These are phyloP conservation scores for Poecilia velifera DNA, from an alignment of 2,797 vertebrate species.

Conservation along the genomic window DNA sequence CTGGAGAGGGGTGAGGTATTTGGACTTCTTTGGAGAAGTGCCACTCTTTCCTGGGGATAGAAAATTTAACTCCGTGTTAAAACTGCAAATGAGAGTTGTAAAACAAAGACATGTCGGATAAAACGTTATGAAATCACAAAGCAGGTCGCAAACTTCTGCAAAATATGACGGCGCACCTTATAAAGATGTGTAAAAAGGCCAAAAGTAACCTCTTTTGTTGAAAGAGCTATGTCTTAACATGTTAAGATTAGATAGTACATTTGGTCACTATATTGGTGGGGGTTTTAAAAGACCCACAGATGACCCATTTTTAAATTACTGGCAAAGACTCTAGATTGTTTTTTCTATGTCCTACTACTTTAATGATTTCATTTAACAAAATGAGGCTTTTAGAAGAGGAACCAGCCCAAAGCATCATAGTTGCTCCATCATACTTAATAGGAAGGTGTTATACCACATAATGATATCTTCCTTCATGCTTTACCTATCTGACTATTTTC, in stretches of 20 bases:
- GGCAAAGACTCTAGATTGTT: not conserved
- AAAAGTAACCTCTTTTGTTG: not conserved
- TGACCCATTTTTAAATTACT: not conserved
- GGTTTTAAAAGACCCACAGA: not conserved
- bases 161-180: not conserved
- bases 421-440: not conserved
- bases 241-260: not conserved
- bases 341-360: not conserved
- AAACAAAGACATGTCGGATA: not conserved
- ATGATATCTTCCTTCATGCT: not conserved
- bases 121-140: not conserved
- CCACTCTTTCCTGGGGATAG: slow-evolving; percentile 87
- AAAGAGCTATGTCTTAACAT: no score
- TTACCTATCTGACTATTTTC: not conserved
- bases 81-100: not conserved
- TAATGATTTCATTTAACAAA: not conserved
- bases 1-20: slow-evolving; percentile 96
- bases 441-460: not conserved
- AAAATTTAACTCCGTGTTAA: not conserved
- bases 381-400: not conserved
- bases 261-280: no score
- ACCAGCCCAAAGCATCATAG: not conserved
- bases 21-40: slow-evolving; percentile 95
- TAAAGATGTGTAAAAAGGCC: not conserved
- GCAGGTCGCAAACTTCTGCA: not conserved